phyloP scores from a whole-genome alignment of 92 coral and sea anemone genomes.

The Umimayanthus kanabou region DNA sequence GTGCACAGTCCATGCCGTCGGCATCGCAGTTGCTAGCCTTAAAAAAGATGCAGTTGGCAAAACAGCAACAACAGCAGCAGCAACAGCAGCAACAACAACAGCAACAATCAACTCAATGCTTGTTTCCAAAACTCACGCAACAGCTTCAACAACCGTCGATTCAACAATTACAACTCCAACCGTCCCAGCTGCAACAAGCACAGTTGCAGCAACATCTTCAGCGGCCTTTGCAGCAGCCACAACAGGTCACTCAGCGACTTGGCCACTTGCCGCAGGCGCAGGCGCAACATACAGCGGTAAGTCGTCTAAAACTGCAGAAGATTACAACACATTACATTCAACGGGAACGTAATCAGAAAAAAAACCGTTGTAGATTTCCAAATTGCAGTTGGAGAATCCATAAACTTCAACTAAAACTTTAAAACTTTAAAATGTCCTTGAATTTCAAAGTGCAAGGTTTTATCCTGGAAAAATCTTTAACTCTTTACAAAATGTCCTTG shows the following conservation, averaged over 20 bases:
- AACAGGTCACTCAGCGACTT: conserved; percentile 71
- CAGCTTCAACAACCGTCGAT: conserved; percentile 45
- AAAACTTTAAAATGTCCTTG: no score
- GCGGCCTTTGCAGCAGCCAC: conserved; percentile 61
- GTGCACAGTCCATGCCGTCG: conserved; percentile 32
- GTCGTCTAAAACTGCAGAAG: not conserved
- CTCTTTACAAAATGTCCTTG: not conserved
- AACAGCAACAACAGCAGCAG: conserved; percentile 70
- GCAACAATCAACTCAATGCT: conserved; percentile 52
- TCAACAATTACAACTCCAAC: conserved; percentile 54
- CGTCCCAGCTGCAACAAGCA: conserved; percentile 49
- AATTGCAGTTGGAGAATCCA: no score
- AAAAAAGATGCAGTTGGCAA: conserved; percentile 23
- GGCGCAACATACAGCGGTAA: conserved; percentile 18
- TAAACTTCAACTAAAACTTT: no score
- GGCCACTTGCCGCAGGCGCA: conserved; percentile 62
- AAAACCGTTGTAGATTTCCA: no score
- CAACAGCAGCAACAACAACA: conserved; percentile 70
- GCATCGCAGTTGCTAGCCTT: conserved; percentile 13
- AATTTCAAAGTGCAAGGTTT: not conserved
- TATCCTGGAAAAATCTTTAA: no score
- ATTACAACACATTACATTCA: no score
- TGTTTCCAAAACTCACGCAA: conserved; percentile 24
- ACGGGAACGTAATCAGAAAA: no score
- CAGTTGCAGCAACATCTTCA: conserved; percentile 34